Base-by-base conservation (phyloP, 2,888 invertebrate species). In the Harpalus rufipes region DNA sequence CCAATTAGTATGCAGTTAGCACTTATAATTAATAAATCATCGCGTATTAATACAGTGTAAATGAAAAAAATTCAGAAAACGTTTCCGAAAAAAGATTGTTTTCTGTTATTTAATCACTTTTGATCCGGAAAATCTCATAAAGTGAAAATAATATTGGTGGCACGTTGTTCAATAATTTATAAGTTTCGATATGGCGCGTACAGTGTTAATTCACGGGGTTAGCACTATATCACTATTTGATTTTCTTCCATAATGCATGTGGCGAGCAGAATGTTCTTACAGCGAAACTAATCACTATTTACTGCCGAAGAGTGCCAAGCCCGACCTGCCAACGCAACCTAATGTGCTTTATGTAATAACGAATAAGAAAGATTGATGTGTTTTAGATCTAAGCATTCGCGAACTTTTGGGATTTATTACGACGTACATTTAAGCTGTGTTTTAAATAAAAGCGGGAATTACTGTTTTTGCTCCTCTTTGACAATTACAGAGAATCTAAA, bases 191-290 rank as follows among this genome's bases (percentile, higher is more conserved):
- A 78, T 51, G 58, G 25, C 58, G 12, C 25, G 78, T 58, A 25
- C 14, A 14, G 21, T 14, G 78, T 32, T 58, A 78, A 56, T 78
- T 78, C 78, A 7, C 56, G 18, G 44, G 44, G 25, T 7, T 16
- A 14, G 65, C 68, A 51, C 51, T 81, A 81, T 68, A 81, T 81
- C 81, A 81, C 81, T 25, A 81, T 81, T 81, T 81, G 68, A 81
- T 65, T 65, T 44, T 25, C 25, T 44, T 81, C 81, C 81, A 81
- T 81, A 81, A 81, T 81, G 81, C 81, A 68, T 81, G 65, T 51
- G 25, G 58, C 78, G 78, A 58, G 18, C 72, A 74, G 25, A 78
- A 78, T 44, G 58, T 56, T 78, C 78, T 58, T 58, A 61, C 10
- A 61, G 61, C 59, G 78, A 56, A 41, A 61, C 80, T 80, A 80